phyloP scores from a whole-genome alignment of 2,113 vertebrate genomes.

The Nesogale talazaci region DNA sequence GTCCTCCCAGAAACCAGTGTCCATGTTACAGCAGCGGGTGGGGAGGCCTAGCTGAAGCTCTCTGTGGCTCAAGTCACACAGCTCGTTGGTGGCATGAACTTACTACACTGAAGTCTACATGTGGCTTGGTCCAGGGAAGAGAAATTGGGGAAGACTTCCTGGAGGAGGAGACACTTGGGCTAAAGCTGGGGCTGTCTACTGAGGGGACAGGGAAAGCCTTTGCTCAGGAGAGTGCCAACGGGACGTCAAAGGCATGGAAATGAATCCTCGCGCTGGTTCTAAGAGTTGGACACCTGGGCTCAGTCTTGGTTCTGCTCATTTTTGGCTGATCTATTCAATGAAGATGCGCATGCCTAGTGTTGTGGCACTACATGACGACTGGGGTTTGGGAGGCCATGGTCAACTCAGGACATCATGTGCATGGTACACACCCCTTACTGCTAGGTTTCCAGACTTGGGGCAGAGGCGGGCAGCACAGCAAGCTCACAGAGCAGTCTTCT shows the following conservation, averaged over 20 bases:
- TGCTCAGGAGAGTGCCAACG: not conserved
- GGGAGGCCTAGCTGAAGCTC: not conserved
- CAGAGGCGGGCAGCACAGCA: not conserved
- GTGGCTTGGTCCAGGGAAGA: not conserved
- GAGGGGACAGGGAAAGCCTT: not conserved
- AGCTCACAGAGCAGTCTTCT: not conserved
- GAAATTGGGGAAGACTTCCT: not conserved
- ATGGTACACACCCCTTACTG: not conserved
- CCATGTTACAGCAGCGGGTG: not conserved
- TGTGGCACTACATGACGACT: not conserved
- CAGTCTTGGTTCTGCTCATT: not conserved
- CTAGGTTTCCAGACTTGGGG: not conserved
- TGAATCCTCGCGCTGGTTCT: not conserved
- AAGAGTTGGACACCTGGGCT: not conserved
- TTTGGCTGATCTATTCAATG: not conserved
- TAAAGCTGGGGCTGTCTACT: not conserved
- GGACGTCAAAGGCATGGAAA: not conserved
- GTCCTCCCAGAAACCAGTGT: not conserved
- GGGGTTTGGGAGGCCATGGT: slow-evolving; percentile 41
- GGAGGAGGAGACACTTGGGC: not conserved
- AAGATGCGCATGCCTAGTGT: not conserved
- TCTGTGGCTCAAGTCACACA: not conserved
- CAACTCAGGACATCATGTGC: slow-evolving; percentile 61
- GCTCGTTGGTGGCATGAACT: not conserved
- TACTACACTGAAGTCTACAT: too few relatives aligned